Percentiles rank a stretch among this genome's conserved stretches.
These are phyloP conservation scores for Galagoides demidoff DNA, from an alignment of 2,797 vertebrate species.

Conservation along the genomic window DNA sequence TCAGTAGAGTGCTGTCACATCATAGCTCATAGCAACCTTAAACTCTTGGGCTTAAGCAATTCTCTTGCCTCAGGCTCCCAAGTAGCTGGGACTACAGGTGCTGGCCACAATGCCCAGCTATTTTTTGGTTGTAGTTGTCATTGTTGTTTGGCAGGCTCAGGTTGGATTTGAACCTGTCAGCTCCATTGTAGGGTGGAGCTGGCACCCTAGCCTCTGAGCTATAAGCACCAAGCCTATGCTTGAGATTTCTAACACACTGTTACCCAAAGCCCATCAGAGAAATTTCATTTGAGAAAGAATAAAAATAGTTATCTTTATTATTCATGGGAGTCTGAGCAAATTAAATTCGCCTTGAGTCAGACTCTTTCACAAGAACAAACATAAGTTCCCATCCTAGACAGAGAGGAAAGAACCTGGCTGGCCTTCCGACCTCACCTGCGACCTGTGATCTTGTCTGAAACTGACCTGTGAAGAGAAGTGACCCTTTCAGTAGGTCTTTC, in stretches of 20 bases:
- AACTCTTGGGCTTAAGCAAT: too few relatives aligned
- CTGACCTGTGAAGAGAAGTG: slow-evolving; percentile 95
- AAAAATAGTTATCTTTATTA: slow-evolving; percentile 18
- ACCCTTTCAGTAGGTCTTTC: slow-evolving; percentile 92
- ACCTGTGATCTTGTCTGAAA: background rate
- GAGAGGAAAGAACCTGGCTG: background rate
- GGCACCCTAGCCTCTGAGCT: too few relatives aligned
- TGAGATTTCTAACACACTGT: slow-evolving; percentile 18
- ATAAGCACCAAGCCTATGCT: background rate
- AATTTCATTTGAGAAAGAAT: slow-evolving; percentile 22
- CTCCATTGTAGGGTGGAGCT: too few relatives aligned
- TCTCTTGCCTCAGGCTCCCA: too few relatives aligned
- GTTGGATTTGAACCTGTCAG: too few relatives aligned
- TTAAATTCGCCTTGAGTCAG: background rate
- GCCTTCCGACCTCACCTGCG: background rate
- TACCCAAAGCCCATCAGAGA: background rate
- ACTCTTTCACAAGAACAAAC: background rate
- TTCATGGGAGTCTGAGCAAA: background rate
- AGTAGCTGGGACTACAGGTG: too few relatives aligned
- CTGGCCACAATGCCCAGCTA: too few relatives aligned
- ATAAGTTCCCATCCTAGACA: background rate
- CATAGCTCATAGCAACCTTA: too few relatives aligned
- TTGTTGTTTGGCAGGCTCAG: too few relatives aligned
- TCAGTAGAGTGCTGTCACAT: too few relatives aligned
- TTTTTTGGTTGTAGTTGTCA: too few relatives aligned